phyloP scores from a whole-genome alignment of 2,113 vertebrate genomes.

The Cricetomys ansorgei region DNA sequence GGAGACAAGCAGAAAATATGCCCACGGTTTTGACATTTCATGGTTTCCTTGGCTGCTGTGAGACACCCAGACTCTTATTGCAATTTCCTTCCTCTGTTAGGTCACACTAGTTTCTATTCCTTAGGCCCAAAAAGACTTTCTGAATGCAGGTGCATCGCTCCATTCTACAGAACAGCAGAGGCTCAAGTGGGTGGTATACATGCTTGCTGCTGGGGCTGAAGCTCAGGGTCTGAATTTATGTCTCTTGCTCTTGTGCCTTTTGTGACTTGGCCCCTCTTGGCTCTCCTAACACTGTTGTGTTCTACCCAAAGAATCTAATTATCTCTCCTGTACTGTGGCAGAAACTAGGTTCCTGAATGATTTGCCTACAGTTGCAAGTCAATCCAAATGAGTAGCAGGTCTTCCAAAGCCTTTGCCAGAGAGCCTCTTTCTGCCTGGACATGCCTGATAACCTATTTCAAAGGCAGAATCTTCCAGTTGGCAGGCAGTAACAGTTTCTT shows the following conservation, averaged over 20 bases:
- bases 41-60: background rate
- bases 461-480: slow-evolving; percentile 49
- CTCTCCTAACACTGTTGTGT: background rate
- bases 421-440: slow-evolving; percentile 60
- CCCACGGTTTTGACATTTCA: background rate
- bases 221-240: background rate
- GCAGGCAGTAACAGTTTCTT: slow-evolving; percentile 49
- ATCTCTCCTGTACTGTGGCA: background rate
- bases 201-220: background rate
- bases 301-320: background rate
- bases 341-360: background rate
- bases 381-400: slow-evolving; percentile 6
- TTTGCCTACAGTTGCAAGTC: background rate
- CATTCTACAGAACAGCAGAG: background rate
- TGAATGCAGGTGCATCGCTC: background rate
- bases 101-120: background rate
- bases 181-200: background rate
- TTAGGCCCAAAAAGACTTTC: background rate
- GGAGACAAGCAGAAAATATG: background rate
- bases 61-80: background rate
- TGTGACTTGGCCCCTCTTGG: background rate
- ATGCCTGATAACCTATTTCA: slow-evolving; percentile 40
- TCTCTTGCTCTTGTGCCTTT: background rate
- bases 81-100: background rate
- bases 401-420: slow-evolving; percentile 13